These are phyloP conservation scores for Rallus limicola DNA, from an alignment of 2,113 vertebrate genomes.

Conservation along the genomic window DNA sequence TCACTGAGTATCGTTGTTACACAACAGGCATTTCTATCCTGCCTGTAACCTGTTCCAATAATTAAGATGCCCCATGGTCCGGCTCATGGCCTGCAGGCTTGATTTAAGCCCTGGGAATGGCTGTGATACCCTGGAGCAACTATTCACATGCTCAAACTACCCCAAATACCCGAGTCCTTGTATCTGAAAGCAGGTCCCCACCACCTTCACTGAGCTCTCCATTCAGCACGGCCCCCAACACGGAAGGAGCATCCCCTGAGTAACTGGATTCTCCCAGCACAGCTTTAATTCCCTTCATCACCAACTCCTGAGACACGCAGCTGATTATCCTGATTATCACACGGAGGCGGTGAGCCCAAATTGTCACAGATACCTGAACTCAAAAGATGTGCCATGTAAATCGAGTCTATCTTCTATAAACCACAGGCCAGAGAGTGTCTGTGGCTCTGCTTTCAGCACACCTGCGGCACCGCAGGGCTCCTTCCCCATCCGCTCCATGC, in stretches of 20 bases:
- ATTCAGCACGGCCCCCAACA: not conserved
- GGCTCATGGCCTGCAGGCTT: slow-evolving; percentile 44
- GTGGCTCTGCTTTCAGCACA: not conserved
- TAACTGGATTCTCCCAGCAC: not conserved
- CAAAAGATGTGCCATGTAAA: not conserved
- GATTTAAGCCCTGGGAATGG: not conserved
- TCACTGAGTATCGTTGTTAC: not conserved
- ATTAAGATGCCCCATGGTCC: not conserved
- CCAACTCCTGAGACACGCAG: not conserved
- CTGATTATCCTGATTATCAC: not conserved
- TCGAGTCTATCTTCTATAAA: not conserved
- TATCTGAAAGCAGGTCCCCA: not conserved
- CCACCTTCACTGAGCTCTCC: not conserved
- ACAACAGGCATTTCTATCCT: not conserved
- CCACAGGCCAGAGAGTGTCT: not conserved
- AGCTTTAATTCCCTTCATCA: not conserved
- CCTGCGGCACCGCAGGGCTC: not conserved
- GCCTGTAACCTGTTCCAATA: not conserved
- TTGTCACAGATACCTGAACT: not conserved
- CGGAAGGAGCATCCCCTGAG: not conserved
- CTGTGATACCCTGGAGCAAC: not conserved
- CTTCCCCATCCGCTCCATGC: rapidly evolving
- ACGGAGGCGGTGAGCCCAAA: rapidly evolving
- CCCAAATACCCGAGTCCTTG: not conserved
- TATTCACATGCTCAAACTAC: not conserved